Conservation (phyloP, 2,888 invertebrate species). For the Tetrapedia diversipes region DNA sequence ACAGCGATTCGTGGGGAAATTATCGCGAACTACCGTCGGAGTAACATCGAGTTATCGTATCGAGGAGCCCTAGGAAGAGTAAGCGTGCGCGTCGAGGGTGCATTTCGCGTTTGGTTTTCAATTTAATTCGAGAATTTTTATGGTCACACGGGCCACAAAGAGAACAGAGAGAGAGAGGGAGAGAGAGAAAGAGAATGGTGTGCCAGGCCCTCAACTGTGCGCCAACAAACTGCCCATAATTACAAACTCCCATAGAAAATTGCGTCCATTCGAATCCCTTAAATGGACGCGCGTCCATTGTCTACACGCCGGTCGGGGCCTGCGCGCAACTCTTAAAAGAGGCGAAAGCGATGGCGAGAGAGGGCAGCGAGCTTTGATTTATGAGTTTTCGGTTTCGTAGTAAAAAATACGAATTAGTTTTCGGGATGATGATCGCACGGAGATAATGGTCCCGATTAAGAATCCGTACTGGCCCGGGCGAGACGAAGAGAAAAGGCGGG, state of each 20-base stretch:
- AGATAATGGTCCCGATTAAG: constrained; percentile 83
- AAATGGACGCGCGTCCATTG: constrained; percentile 80
- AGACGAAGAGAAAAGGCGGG: constrained; percentile 60
- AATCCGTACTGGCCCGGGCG: constrained; percentile 73
- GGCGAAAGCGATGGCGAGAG: constrained; percentile 53
- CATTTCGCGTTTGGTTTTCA: constrained; percentile 67
- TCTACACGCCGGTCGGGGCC: constrained; percentile 65
- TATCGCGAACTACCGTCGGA: constrained; percentile 27
- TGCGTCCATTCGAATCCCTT: constrained; percentile 82
- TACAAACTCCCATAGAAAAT: constrained; percentile 83
- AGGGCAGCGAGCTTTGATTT: constrained; percentile 80
- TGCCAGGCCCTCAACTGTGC: constrained; percentile 66
- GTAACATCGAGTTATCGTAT: background rate
- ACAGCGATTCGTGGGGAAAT: background rate
- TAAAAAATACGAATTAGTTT: constrained; percentile 83
- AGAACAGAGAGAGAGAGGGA: constrained; percentile 46
- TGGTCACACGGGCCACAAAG: constrained; percentile 72
- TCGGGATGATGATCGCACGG: constrained; percentile 82
- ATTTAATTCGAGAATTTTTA: constrained; percentile 80
- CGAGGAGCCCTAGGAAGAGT: background rate
- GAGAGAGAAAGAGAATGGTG: too few species aligned
- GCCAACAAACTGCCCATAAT: constrained; percentile 82
- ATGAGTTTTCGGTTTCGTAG: constrained; percentile 83
- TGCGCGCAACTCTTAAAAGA: constrained; percentile 65
- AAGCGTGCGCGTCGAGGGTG: background rate